phyloP scores from a whole-genome alignment of 2,888 invertebrate genomes.

The Prionchulus punctatus region DNA sequence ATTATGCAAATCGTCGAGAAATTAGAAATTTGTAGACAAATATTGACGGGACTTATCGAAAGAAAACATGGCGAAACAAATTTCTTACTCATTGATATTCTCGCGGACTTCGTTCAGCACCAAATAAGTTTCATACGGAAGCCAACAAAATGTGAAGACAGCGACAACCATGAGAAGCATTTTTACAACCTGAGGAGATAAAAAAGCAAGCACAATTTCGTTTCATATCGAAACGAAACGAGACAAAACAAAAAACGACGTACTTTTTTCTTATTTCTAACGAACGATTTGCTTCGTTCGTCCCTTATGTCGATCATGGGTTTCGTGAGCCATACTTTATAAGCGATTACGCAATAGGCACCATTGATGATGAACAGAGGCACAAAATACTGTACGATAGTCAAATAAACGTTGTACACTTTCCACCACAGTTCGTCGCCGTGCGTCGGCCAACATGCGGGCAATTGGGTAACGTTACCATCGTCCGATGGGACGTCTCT shows the following conservation, averaged over 20 bases:
- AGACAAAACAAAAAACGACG: slow-evolving; percentile 15
- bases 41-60: neutral
- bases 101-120: slow-evolving; percentile 25
- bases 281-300: slow-evolving; percentile 56
- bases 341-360: slow-evolving; percentile 62
- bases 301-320: slow-evolving; percentile 57
- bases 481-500: neutral
- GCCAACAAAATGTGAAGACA: slow-evolving; percentile 39
- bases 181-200: slow-evolving; percentile 23
- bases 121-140: slow-evolving; percentile 38
- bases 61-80: neutral
- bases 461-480: neutral
- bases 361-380: slow-evolving; percentile 63
- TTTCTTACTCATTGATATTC: slow-evolving; percentile 14
- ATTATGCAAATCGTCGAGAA: neutral
- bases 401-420: slow-evolving; percentile 31
- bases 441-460: neutral
- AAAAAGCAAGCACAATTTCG: too few species aligned
- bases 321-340: slow-evolving; percentile 58
- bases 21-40: neutral
- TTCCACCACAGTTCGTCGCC: slow-evolving; percentile 21
- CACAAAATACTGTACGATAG: slow-evolving; percentile 49
- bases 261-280: slow-evolving; percentile 67
- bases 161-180: slow-evolving; percentile 35
- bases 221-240: too few species aligned